Base-by-base conservation (phyloP, 2,797 vertebrate species). In the Manis javanica region DNA sequence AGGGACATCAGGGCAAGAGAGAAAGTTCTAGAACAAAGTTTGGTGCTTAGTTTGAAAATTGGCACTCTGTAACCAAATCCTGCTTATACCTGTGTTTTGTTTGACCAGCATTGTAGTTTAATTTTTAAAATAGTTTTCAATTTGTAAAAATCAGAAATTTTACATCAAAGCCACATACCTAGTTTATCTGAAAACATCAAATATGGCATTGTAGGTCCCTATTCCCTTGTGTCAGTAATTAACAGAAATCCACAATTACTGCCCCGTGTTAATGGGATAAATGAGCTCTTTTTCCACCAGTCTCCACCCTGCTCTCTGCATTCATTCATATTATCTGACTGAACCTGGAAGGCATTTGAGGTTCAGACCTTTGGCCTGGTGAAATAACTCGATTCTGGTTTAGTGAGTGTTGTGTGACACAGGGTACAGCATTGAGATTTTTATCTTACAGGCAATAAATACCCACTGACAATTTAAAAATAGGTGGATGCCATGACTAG, bases 401-500 rank as follows among this genome's bases (percentile, higher is more conserved):
- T 46, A 31, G 37, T 64, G 63, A 84, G 18, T 26, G 24, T 34
- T 61, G 68, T 74, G 8, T 24, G 39, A 75, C 53, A 91, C 85
- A 79, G 79, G 59, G 8, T 18, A n/a, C 87, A 42, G 2, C 49
- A 31, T 64, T 87, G 51, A 18, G 46, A 87, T 31, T 72, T 46
- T 66, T 34, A 55, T 37, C 49, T 72, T 61, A 14, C 26, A 34
- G 46, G 23, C 49, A 59, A 2, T 24, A 34, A 86, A 31, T 31
- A 79, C 42, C 87, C 79, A 82, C 87, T 89, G 92, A 82, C 39
- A 92, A 31, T 51, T 94, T 95, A 72, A 53, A 82, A 85, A 68
- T 24, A 71, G 86, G 87, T 68, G n/a, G 51, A 57, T 69, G n/a
- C n/a, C 23, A 12, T 39, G 51, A 74, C 39, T 77, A 57, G 63